Conservation (phyloP, 2,113 vertebrate genomes). For the Tyrannus savana region DNA sequence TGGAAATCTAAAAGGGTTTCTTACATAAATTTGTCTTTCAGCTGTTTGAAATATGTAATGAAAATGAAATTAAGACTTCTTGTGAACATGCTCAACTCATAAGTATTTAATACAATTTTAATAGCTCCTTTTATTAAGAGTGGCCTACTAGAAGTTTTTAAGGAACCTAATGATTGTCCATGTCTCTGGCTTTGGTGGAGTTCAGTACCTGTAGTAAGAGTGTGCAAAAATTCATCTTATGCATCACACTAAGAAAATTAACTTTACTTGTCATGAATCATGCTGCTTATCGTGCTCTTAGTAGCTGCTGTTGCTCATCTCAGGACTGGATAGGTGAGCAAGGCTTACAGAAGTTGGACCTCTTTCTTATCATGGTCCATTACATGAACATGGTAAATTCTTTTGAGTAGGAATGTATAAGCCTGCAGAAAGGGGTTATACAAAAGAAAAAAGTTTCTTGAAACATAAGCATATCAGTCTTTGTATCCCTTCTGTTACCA, state of each 20-base stretch:
- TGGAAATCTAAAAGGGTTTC: neutral
- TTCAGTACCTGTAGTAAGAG: neutral
- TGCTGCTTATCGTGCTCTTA: neutral
- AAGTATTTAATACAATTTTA: neutral
- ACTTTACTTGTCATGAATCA: neutral
- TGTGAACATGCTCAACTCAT: neutral
- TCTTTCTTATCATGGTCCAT: neutral
- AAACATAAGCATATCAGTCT: neutral
- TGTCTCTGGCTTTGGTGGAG: neutral
- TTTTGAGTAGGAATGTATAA: neutral
- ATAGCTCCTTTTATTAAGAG: neutral
- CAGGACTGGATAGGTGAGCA: neutral
- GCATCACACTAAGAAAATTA: neutral
- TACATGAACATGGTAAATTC: neutral
- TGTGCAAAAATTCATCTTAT: neutral
- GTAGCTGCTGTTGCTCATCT: neutral
- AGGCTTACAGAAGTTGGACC: neutral
- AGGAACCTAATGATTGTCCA: neutral
- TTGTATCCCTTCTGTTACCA: neutral
- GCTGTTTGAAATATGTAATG: neutral
- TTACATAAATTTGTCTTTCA: neutral
- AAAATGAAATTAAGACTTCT: neutral
- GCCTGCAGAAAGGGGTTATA: neutral
- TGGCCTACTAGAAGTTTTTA: neutral
- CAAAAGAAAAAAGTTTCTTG: neutral